Base-by-base conservation (phyloP, 2,797 vertebrate species). In the Discoglossus pictus region DNA sequence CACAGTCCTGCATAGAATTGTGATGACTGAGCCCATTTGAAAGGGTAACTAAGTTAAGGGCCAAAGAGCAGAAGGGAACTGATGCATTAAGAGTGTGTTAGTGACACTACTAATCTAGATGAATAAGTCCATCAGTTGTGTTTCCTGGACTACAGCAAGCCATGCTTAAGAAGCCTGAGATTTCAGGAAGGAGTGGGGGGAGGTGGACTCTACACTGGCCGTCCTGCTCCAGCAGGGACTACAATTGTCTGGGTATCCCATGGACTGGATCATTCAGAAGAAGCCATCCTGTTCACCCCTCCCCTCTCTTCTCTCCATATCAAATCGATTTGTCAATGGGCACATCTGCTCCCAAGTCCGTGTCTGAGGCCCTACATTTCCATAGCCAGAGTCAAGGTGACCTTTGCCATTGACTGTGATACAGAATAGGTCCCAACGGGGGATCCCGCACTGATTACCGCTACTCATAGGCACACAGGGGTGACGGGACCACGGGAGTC, bases 301-400 rank as follows among this genome's bases (percentile, higher is more conserved):
- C 48, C 27, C 68, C 61, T 35, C 34, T 34, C 23, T 53, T 34
- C 48, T 42, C 44, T 64, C 36, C 53, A 36, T 25, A 35, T 20
- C 24, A 64, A 59, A 64, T 65, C 61, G 61, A 71, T 71, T 51
- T 58, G 34, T 71, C 68, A 71, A 71, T 71, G 68, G 68, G 46
- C 61, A 65, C 61, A 71, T 71, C 68, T 71, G 61, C 61, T 59
- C 68, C 61, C 52, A 6, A 25, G 52, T 52, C 51, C 60, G 36
- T 58, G 44, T 64, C 52, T 44, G 18, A 36, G 44, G 61, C 18
- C 12, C 43, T 20, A 15, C 38, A 64, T 71, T 64, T 51, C 68
- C 61, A 58, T 70, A 63, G 51, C 43, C 43, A 63, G 60, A 34
- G 52, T 58, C 51, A 42, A 15, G 24, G 16, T 64, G 53, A 71